Base-by-base conservation (phyloP, 1,140 invertebrate species). In the Hestina assimilis region DNA sequence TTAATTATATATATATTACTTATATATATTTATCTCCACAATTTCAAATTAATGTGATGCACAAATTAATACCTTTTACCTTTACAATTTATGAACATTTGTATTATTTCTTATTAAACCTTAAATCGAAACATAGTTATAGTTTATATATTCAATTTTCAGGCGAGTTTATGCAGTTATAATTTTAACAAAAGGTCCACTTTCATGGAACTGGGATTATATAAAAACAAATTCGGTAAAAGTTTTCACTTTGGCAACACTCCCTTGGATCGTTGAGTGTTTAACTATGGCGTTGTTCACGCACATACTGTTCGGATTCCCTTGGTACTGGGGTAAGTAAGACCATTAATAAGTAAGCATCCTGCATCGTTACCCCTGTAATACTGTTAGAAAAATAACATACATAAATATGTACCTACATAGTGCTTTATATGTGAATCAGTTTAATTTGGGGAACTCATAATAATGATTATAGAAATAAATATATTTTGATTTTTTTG, bases 101-200 rank as follows among this genome's bases (percentile, higher is more conserved):
- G n/a, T n/a, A n/a, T n/a, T n/a, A n/a, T n/a, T n/a, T n/a, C n/a
- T n/a, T n/a, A n/a, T n/a, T n/a, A n/a, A n/a, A n/a, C n/a, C n/a
- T n/a, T n/a, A n/a, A n/a, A n/a, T n/a, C n/a, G n/a, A n/a, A n/a
- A n/a, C n/a, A n/a, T n/a, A n/a, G n/a, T n/a, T n/a, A n/a, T n/a
- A n/a, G n/a, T n/a, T n/a, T n/a, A 21, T n/a, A 0, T 4, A 19
- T 35, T 9, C 8, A 19, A 17, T 20, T 86, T 84, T 47, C 66
- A 88, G 97, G 73, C 94, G 95, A 87, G 91, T 97, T 57, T 96
- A 97, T 9, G 90, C 98, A 52, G 95, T 96, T 28, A 94, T 99
- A 46, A 98, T 99, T 69, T 89, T 99, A 61, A 95, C 95, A 38
- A 91, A 96, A 86, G 98, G 97, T 61, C 97, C 97, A 3, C 90